Evolutionary conservation across 2,797 vertebrate genomes (phyloP), one percentile per base, ranked within the genome.

Genomic region (Clarias laeviceps): DNA sequence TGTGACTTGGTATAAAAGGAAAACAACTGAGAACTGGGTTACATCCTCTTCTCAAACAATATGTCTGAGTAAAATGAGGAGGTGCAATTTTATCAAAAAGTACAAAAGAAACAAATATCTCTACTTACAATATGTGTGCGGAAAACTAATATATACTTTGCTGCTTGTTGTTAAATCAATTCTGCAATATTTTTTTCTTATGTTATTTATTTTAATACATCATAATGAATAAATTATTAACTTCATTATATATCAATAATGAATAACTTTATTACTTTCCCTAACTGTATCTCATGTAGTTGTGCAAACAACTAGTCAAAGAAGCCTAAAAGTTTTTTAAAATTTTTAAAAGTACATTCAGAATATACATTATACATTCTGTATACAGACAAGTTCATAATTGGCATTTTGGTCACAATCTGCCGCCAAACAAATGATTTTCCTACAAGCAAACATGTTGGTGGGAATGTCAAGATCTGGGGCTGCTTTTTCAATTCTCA

Each of bases 11-110:
- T 84, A 88, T 92, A 93, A 95, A 95, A 93, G 87, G 76, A 85
- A 94, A 79, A 91, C 94, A 93, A 93, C 90, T 95, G 95, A 94
- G 95, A 96, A 96, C 90, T 94, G 89, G 94, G 93, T 90, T 93
- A 88, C 88, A 81, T 89, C 78, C 6, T 72, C 68, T 92, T 89
- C 92, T 82, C 20, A 72, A 91, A 82, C 91, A 89, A 92, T 20
- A 83, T 84, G 54, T 82, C 61, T 74, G 62, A 64, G 92, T 93
- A 93, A 95, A 82, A 88, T 84, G 89, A 94, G 92, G 89, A 65
- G 83, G 72, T 62, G 6, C 27, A 85, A 76, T 86, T 76, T 80
- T 40, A 85, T 89, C 2, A 54, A 22, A 8, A 78, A 37, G 29
- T 78, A 78, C 56, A 78, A 78, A 76, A 59, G 20, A 34, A 59